phyloP scores from a whole-genome alignment of 2,888 invertebrate genomes.

The Diplazon laetatorius region DNA sequence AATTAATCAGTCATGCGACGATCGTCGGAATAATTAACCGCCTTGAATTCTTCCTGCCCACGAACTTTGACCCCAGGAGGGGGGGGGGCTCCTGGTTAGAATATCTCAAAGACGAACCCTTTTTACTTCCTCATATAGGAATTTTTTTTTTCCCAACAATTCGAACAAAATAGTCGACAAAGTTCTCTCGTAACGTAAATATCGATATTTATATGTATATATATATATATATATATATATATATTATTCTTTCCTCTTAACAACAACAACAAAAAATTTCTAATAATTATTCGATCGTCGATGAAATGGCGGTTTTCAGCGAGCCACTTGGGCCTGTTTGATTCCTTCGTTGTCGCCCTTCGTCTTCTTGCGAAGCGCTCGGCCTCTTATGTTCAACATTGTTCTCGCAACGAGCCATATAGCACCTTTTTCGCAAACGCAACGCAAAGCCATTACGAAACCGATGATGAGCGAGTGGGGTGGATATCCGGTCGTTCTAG shows the following conservation, averaged over 20 bases:
- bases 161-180: not conserved
- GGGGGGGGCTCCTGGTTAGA: no score
- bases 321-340: constrained; percentile 34
- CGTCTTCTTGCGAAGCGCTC: constrained; percentile 84
- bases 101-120: constrained; percentile 6
- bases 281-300: constrained; percentile 14
- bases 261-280: constrained; percentile 19
- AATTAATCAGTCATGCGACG: constrained; percentile 46
- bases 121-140: no score
- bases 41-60: not conserved
- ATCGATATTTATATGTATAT: constrained; percentile 10
- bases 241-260: constrained; percentile 20
- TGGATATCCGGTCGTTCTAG: constrained; percentile 90
- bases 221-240: constrained; percentile 6
- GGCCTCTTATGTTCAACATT: constrained; percentile 87
- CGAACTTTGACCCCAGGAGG: constrained; percentile 38
- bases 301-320: constrained; percentile 3
- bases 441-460: constrained; percentile 83
- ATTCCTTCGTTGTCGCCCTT: constrained; percentile 54
- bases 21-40: constrained; percentile 6
- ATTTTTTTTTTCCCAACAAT: not conserved
- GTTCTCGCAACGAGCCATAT: constrained; percentile 86
- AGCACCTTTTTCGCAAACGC: constrained; percentile 84
- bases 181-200: not conserved
- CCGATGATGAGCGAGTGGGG: constrained; percentile 87